Evolutionary conservation across 2,113 vertebrate species (phyloP).

Genomic region (Laterallus jamaicensis): DNA sequence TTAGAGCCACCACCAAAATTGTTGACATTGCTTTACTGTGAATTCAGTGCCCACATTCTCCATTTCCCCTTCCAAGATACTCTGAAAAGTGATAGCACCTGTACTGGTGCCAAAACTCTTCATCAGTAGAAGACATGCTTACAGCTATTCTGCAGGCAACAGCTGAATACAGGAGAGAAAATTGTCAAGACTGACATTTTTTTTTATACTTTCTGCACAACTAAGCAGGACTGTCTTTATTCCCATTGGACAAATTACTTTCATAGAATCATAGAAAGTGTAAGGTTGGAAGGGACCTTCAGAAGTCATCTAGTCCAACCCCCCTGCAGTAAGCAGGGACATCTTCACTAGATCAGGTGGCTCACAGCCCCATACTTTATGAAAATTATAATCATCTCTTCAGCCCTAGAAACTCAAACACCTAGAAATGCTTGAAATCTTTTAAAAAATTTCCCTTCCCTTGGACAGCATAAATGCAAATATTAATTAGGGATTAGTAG

Average conservation of each 20-base stretch:
- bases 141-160: neutral
- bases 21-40: neutral
- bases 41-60: neutral
- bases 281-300: too few relatives aligned
- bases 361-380: too few relatives aligned
- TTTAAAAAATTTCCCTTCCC: neutral
- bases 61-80: neutral
- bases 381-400: neutral
- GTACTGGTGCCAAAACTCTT: neutral
- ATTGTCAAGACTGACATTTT: neutral
- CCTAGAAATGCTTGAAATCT: neutral
- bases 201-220: neutral
- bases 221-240: neutral
- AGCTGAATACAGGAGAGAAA: neutral
- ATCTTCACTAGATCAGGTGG: too few relatives aligned
- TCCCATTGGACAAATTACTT: neutral
- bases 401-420: neutral
- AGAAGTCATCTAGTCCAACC: too few relatives aligned
- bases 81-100: neutral
- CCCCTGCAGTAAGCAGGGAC: too few relatives aligned
- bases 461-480: neutral
- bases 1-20: neutral
- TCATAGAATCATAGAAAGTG: too few relatives aligned
- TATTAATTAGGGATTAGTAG: neutral
- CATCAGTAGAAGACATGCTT: neutral